Percentiles rank a stretch among this genome's conserved stretches.
Evolutionary conservation across 2,797 vertebrate species (phyloP).

Genomic region (Cygnus olor): DNA sequence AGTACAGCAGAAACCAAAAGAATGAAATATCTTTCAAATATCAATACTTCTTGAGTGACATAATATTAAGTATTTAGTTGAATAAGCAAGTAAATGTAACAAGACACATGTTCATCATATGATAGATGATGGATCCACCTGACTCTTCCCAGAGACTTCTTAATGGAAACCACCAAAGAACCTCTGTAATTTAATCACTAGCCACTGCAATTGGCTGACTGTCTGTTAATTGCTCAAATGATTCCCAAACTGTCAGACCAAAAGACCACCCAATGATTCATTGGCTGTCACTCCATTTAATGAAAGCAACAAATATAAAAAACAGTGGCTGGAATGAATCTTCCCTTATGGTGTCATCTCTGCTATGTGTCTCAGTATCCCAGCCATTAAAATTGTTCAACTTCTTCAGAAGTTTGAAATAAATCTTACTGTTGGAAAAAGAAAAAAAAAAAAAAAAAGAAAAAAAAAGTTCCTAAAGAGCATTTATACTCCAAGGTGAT

Average conservation of each 20-base stretch:
- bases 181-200: conserved; percentile 45
- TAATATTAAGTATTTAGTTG: neutral
- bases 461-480: neutral
- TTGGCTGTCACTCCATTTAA: conserved; percentile 58
- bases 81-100: neutral
- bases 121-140: neutral
- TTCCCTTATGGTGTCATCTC: neutral
- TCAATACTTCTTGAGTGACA: neutral
- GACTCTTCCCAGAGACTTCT: conserved; percentile 31
- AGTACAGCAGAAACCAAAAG: neutral
- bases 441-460: no score
- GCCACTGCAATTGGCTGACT: conserved; percentile 22
- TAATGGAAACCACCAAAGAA: conserved; percentile 47
- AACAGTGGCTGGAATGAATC: conserved; percentile 8
- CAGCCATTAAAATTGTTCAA: conserved; percentile 3
- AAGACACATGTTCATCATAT: neutral
- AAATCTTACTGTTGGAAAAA: neutral
- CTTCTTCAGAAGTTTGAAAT: neutral
- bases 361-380: neutral
- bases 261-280: conserved; percentile 60
- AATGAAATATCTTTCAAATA: neutral
- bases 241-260: conserved; percentile 52
- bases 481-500: neutral
- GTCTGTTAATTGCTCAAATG: conserved; percentile 56
- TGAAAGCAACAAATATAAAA: conserved; percentile 55